Conservation (phyloP, 1,140 invertebrate genomes). For the Pseudobourletiella spinata region DNA sequence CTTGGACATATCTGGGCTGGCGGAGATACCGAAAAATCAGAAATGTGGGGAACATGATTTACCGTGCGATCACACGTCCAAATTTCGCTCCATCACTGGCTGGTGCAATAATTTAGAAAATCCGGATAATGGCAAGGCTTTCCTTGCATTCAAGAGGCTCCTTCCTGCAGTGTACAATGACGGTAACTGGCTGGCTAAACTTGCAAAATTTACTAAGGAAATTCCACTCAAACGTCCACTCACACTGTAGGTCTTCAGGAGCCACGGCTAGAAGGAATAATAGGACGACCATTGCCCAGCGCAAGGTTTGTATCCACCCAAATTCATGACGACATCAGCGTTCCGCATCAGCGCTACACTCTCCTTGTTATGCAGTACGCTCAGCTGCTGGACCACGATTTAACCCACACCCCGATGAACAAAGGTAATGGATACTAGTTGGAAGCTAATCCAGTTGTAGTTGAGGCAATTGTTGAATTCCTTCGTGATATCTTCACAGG, state of each 20-base stretch:
- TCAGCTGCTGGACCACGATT: constrained; percentile 65
- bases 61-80: constrained; percentile 52
- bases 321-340: constrained; percentile 80
- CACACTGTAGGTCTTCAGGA: constrained; percentile 38
- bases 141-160: constrained; percentile 45
- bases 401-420: constrained; percentile 84
- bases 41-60: constrained; percentile 46
- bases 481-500: too few relatives aligned
- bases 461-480: too few relatives aligned
- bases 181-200: constrained; percentile 41
- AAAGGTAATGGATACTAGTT: constrained; percentile 12
- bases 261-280: constrained; percentile 60
- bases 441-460: background rate
- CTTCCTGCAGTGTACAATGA: constrained; percentile 48
- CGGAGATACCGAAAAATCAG: constrained; percentile 44
- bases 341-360: constrained; percentile 73
- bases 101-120: constrained; percentile 53
- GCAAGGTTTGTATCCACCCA: constrained; percentile 71
- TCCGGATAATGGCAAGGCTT: constrained; percentile 46
- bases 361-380: constrained; percentile 80
- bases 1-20: constrained; percentile 43
- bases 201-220: too few relatives aligned
- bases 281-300: constrained; percentile 64
- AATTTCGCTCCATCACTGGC: constrained; percentile 49
- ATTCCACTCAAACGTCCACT: background rate